phyloP scores from a whole-genome alignment of 2,888 invertebrate genomes.

The Drosophila hamatofila region DNA sequence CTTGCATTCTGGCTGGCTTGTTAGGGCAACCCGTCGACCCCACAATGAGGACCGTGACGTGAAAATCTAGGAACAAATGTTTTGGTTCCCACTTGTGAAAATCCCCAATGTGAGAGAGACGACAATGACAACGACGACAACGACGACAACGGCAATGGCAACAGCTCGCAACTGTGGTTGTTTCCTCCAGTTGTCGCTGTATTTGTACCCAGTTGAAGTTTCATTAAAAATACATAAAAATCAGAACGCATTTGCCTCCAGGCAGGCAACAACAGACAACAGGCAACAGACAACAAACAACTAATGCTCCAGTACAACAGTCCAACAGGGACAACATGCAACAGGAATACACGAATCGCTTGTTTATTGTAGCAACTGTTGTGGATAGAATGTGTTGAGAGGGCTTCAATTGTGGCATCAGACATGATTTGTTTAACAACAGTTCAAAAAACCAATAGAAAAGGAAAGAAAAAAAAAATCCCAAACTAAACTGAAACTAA shows the following conservation, averaged over 20 bases:
- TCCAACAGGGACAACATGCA: conserved; percentile 26
- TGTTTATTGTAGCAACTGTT: conserved; percentile 45
- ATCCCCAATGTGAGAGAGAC: conserved; percentile 59
- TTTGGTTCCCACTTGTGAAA: conserved; percentile 81
- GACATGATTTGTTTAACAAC: conserved; percentile 65
- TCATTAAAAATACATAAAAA: conserved; percentile 78
- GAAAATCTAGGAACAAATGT: conserved; percentile 81
- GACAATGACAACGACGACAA: conserved; percentile 26
- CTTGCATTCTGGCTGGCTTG: conserved; percentile 44
- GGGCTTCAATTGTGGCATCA: conserved; percentile 33
- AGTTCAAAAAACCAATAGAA: conserved; percentile 24
- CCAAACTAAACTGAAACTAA: conserved; percentile 23
- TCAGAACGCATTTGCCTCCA: conserved; percentile 60
- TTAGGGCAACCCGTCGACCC: conserved; percentile 45
- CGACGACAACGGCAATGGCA: conserved; percentile 35
- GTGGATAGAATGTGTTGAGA: too few species aligned
- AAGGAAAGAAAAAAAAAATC: neutral
- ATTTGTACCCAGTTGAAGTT: conserved; percentile 56
- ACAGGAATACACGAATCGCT: conserved; percentile 32
- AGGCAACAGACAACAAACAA: conserved; percentile 20
- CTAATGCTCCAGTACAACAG: conserved; percentile 22
- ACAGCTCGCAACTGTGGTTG: conserved; percentile 45
- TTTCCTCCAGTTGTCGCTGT: conserved; percentile 33
- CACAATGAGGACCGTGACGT: conserved; percentile 63
- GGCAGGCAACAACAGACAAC: conserved; percentile 20